Base-by-base conservation (phyloP, 2,113 vertebrate genomes). In the Callithrix jacchus region DNA sequence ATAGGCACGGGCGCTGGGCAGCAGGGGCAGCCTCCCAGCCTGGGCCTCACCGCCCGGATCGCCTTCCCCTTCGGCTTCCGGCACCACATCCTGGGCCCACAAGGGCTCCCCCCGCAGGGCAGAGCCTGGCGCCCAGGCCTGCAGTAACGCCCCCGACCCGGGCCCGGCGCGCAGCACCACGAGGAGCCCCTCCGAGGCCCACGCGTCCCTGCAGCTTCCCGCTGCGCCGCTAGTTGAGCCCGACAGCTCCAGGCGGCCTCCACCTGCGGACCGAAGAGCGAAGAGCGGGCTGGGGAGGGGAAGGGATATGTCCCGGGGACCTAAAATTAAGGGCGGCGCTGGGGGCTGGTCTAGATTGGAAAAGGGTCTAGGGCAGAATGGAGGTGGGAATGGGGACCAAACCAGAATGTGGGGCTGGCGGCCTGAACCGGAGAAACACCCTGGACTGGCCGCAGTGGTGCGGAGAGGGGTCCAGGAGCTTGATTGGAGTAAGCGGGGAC, bases 1-100 rank as follows among this genome's bases (percentile, higher is more conserved):
- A 89, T 99, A 99, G 23, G 99, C 99, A 0, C 98, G 98, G 61
- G 98, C 97, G 20, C 98, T 98, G 18, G 99, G 98, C 54, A 99
- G 98, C 97, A 99, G 95, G 2, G 99, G 99, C 76, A 99, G 98
- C 6, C 17, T 66, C 87, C 42, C 97, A 0, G 32, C 25, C 37
- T 1, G 64, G 18, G 30, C 6, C 98, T 98, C 98, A 2, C 92
- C 89, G 77, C 94, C 95, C 8, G 80, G 71, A 18, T 73, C 76
- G 1, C 25, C 32, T 9, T 47, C 37, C 23, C 54, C 40, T 37
- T 80, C n/a, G 2, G 71, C 17, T n/a, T 84, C 91, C 1, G 4
- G 30, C 64, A 0, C 42, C 77, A 96, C 11, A 0, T 58, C 2
- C 58, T 42, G 96, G 1, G 58, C 97, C 99, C 98, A 99, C 35